phyloP scores from a whole-genome alignment of 2,113 vertebrate genomes.

The Asarcornis scutulata region DNA sequence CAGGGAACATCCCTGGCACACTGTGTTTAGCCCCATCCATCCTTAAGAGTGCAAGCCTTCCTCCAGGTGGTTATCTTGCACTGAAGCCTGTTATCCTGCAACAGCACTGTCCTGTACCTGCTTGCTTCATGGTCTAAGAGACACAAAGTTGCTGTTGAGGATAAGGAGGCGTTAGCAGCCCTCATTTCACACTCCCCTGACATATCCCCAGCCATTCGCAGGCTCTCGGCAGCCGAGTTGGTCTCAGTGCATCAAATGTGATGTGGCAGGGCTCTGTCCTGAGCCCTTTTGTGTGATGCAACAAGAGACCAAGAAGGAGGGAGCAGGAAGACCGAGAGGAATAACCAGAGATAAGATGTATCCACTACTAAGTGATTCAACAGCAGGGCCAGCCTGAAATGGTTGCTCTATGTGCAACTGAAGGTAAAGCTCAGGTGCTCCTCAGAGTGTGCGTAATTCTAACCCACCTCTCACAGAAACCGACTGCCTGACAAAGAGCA shows the following conservation, averaged over 20 bases:
- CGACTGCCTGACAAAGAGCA: neutral
- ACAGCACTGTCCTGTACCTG: neutral
- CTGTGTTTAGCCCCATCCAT: neutral
- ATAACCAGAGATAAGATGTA: neutral
- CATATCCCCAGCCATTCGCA: neutral
- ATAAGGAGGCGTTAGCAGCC: neutral
- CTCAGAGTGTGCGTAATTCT: neutral
- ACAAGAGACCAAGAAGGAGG: neutral
- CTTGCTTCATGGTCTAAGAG: neutral
- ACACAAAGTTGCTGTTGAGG: neutral
- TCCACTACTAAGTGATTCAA: neutral
- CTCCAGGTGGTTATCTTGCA: neutral
- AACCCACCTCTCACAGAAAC: neutral
- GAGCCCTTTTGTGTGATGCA: neutral
- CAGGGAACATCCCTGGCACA: neutral
- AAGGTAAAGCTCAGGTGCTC: neutral
- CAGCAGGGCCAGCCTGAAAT: neutral
- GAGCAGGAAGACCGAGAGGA: neutral
- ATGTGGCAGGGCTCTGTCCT: neutral
- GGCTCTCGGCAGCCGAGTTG: neutral
- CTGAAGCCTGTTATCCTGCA: neutral
- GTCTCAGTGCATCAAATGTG: neutral
- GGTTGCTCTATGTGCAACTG: neutral
- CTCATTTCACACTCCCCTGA: neutral
- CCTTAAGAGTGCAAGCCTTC: fast-evolving